Conservation (phyloP, 2,113 vertebrate species). For the Crotalus tigris region DNA sequence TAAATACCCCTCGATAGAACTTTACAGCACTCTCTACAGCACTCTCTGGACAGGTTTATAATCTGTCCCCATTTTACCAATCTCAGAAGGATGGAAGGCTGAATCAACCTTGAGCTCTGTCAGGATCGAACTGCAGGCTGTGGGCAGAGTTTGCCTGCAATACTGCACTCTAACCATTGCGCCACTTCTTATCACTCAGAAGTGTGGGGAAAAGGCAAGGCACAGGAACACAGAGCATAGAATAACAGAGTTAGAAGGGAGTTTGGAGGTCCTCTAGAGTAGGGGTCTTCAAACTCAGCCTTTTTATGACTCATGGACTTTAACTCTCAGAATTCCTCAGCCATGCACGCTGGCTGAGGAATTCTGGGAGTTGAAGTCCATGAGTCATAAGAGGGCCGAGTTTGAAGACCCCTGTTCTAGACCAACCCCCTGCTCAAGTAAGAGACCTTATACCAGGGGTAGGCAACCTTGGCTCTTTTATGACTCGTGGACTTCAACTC, state of each 20-base stretch:
- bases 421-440: no score
- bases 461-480: no score
- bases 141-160: background rate
- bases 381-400: no score
- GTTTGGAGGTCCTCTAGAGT: no score
- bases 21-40: background rate
- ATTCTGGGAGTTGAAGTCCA: no score
- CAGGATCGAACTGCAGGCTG: background rate
- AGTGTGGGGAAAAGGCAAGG: background rate
- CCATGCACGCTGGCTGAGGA: no score
- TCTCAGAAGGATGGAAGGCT: background rate
- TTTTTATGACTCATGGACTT: no score
- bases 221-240: background rate
- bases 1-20: background rate
- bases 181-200: background rate
- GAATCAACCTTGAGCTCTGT: background rate
- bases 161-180: background rate
- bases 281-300: no score
- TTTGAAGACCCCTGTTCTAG: no score
- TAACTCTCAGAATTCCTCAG: no score
- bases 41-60: background rate
- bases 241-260: background rate
- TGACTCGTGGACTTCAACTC: no score
- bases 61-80: background rate
- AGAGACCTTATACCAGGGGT: no score